These are phyloP conservation scores for Heliangelus exortis DNA, from an alignment of 2,797 vertebrate species.

Conservation along the genomic window DNA sequence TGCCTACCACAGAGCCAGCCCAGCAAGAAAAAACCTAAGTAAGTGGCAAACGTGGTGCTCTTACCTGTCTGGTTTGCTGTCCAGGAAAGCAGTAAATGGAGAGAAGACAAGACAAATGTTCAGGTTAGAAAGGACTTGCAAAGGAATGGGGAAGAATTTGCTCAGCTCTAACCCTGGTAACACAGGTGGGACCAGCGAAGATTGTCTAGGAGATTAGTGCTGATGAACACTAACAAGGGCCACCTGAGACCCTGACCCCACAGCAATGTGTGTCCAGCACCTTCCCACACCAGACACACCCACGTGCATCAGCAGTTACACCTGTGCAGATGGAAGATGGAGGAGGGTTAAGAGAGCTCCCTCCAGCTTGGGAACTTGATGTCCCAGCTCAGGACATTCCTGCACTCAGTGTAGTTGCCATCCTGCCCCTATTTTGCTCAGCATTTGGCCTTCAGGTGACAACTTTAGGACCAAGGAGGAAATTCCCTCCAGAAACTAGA, in stretches of 20 bases:
- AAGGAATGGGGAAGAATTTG: not conserved
- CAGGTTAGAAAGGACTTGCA: conserved; percentile 62
- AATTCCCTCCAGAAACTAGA: not conserved
- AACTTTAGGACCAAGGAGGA: not conserved
- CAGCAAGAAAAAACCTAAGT: not conserved
- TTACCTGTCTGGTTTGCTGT: conserved; percentile 99
- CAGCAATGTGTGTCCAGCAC: not conserved
- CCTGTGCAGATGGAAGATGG: not conserved
- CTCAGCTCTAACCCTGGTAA: not conserved
- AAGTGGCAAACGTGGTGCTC: conserved; percentile 64
- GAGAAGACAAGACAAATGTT: conserved; percentile 66
- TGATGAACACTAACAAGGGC: not conserved
- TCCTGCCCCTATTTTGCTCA: not conserved
- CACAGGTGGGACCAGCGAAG: not conserved
- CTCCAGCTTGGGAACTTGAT: not conserved
- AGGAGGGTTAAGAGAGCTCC: not conserved
- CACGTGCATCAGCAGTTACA: not conserved
- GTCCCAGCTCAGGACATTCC: not conserved
- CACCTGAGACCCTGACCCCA: not conserved
- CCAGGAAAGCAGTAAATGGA: conserved; percentile 78
- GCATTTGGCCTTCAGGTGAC: not conserved
- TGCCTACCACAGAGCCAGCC: not conserved
- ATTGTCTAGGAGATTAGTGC: not conserved
- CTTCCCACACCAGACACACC: not conserved
- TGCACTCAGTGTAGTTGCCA: not conserved